phyloP scores from a whole-genome alignment of 2,888 invertebrate genomes.

The Digitonthophagus gazella region DNA sequence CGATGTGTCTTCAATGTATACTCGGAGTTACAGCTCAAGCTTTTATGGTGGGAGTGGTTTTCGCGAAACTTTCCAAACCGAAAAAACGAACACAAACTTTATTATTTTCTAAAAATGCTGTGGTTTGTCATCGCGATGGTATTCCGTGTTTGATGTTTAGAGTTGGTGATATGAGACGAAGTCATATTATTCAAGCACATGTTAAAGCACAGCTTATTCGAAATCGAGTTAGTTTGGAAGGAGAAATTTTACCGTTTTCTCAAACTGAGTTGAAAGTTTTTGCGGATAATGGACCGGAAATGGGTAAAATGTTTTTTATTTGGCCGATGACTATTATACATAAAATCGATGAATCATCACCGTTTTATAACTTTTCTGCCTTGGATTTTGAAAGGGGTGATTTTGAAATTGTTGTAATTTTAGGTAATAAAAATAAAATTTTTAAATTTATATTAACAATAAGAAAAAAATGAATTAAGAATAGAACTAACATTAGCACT shows the following conservation, averaged over 20 bases:
- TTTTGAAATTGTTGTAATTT: constrained; percentile 80
- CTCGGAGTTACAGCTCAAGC: constrained; percentile 84
- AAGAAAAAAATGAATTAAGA: too few relatives aligned
- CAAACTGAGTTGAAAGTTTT: constrained; percentile 71
- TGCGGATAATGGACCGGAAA: constrained; percentile 73
- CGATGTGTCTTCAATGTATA: constrained; percentile 94
- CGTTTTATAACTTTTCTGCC: constrained; percentile 84
- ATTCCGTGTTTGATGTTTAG: constrained; percentile 79
- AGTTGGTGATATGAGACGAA: constrained; percentile 86
- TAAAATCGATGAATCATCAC: constrained; percentile 78
- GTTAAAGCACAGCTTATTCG: constrained; percentile 76
- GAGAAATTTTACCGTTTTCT: constrained; percentile 69
- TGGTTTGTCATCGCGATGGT: constrained; percentile 78
- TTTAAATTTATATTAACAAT: too few relatives aligned
- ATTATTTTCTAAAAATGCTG: constrained; percentile 81
- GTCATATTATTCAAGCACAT: constrained; percentile 84
- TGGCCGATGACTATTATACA: constrained; percentile 96
- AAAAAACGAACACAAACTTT: constrained; percentile 87
- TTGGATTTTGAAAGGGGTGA: constrained; percentile 80
- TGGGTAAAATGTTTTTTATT: constrained; percentile 85
- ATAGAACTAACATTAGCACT: too few relatives aligned
- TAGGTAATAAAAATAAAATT: background rate
- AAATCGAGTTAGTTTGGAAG: constrained; percentile 70
- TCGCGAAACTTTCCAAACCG: constrained; percentile 89
- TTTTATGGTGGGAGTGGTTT: constrained; percentile 65